Conservation (phyloP, 92 coral and sea anemone genomes). For the Palythoa grandis region DNA sequence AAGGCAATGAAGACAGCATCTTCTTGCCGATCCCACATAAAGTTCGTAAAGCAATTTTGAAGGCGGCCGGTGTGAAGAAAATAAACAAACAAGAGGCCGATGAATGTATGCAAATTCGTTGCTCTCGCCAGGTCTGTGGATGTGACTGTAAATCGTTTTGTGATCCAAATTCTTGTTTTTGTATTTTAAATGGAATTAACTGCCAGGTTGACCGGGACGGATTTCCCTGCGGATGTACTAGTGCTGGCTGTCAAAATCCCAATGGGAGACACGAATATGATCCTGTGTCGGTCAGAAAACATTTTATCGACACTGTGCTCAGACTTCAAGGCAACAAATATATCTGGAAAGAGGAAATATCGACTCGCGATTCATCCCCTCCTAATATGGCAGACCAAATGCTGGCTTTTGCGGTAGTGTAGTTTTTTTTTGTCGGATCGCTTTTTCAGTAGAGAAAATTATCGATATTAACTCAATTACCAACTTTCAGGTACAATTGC, state of each 20-base stretch:
- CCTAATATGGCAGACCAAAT: slow-evolving; percentile 20
- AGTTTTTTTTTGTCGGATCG: neutral
- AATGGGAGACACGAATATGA: slow-evolving; percentile 96
- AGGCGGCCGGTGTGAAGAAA: slow-evolving; percentile 96
- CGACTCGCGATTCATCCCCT: slow-evolving; percentile 30
- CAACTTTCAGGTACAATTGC: neutral
- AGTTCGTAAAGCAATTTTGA: slow-evolving; percentile 89
- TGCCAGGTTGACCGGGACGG: slow-evolving; percentile 97
- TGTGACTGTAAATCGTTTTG: slow-evolving; percentile 91
- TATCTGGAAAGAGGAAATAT: slow-evolving; percentile 62
- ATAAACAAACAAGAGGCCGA: slow-evolving; percentile 91
- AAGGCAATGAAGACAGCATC: slow-evolving; percentile 54
- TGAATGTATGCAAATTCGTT: slow-evolving; percentile 93
- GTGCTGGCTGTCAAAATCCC: slow-evolving; percentile 85
- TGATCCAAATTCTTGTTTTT: slow-evolving; percentile 85
- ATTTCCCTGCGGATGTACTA: slow-evolving; percentile 95
- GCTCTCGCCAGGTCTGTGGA: slow-evolving; percentile 95
- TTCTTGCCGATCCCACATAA: slow-evolving; percentile 93
- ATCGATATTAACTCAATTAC: neutral
- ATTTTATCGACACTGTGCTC: slow-evolving; percentile 83
- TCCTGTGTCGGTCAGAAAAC: slow-evolving; percentile 86
- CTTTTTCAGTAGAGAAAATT: neutral
- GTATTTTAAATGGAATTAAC: slow-evolving; percentile 90
- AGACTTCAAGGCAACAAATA: slow-evolving; percentile 76
- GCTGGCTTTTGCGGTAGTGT: slow-evolving; percentile 37